Evolutionary conservation across 2,113 vertebrate genomes (phyloP), one percentile per base, ranked within the genome.

Genomic region (Boleophthalmus pectinirostris): DNA sequence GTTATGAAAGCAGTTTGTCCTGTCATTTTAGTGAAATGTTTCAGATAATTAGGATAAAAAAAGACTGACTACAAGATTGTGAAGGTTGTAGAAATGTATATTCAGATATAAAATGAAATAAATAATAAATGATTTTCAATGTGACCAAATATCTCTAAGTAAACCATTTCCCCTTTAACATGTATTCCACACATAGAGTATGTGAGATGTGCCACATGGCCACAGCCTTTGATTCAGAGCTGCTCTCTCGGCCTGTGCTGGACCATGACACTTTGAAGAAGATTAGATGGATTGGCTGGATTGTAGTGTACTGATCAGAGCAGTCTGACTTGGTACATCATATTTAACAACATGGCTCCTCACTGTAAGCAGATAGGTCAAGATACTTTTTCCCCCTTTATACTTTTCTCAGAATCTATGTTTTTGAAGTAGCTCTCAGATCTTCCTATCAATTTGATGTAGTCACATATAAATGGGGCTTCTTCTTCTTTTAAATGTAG

Each of bases 221-320:
- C 38, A 65, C 49, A 0, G 57, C 49, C 75, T 70, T 69, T 70
- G 72, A 73, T 80, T 80, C 8, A 15, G 33, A 45, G 68, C 69
- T 25, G 71, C 58, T 72, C 71, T 74, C 43, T 43, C 68, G 70
- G 53, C 75, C 69, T 38, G 61, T 70, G 66, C 65, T n/a, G 60
- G 70, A 6, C 53, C 47, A 43, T 18, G n/a, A 68, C 67, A 77
- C 80, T 72, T 82, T 85, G 81, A 87, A 85, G 82, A 77, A 79
- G 79, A 85, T 82, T 68, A 76, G 76, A 74, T 78, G 82, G 80
- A 56, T 76, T 75, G 76, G 76, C 72, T 78, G 82, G 80, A 56
- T 76, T 75, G 76, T 78, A 73, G 75, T 56, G 66, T 6, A 53
- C 23, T 85, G 83, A 89, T 87, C 79, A 76, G 60, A 71, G 78